Evolutionary conservation across 2,113 vertebrate species (phyloP), one percentile per base, ranked within the genome.

Genomic region (Pyxicephalus adspersus): DNA sequence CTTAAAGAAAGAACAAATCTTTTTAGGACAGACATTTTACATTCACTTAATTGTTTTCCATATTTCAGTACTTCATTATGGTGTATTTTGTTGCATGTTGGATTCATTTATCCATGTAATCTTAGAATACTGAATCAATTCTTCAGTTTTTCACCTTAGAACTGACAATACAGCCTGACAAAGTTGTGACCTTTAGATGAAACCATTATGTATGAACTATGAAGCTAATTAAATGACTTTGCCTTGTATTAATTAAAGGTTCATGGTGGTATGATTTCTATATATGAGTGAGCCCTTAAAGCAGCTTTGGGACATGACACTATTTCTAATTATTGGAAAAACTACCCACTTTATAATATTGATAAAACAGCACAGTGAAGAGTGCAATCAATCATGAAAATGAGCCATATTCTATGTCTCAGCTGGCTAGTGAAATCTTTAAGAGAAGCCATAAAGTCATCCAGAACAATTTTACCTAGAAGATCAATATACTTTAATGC

Each of bases 401-500:
- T 31, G 16, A 58, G 13, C 16, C n/a, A 31, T 67, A 57, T 3
- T 3, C 64, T 66, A 67, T 28, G 16, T 67, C 51, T 31, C n/a
- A 55, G 64, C 50, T 78, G 64, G 4, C 52, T 23, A 18, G 15
- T 50, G 66, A 5, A 11, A 61, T 70, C 55, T 57, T 29, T n/a
- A 58, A 80, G 17, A 71, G 17, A 20, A 1, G 20, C 51, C 19
- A 73, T 73, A 57, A 58, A 57, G 23, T 20, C 9, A 57, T 28
- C 13, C 15, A 71, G 28, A 52, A 19, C 28, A 19, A 13, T 71
- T 80, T 45, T 77, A 54, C 20, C n/a, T 70, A 51, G 8, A 9
- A 29, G 66, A 80, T 80, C 77, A 68, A 80, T 80, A 38, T 55
- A 58, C 31, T 67, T 79, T 50, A 28, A 26, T 8, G 19, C 51